A percentile compares a stretch with the other conserved stretches of the same genome.
Evolutionary conservation across 2,797 vertebrate species (phyloP).

Genomic region (Selene dorsalis): DNA sequence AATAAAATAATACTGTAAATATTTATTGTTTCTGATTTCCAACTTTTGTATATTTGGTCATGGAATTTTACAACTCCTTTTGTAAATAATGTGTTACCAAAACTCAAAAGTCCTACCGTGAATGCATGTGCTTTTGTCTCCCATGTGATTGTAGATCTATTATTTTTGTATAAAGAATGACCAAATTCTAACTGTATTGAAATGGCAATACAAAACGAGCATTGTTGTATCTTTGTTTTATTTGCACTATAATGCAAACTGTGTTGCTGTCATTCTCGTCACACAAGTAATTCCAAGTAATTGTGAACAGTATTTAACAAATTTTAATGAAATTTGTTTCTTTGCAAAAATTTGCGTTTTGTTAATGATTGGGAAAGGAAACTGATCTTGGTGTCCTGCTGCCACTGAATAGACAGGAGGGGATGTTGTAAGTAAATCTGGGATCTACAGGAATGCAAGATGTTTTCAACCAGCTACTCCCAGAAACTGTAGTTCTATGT

Average conservation of each 20-base stretch:
- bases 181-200: slow-evolving; percentile 43
- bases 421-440: background rate
- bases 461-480: background rate
- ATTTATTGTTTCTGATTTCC: slow-evolving; percentile 52
- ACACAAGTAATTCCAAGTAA: background rate
- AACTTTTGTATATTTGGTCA: slow-evolving; percentile 67
- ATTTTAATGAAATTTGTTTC: background rate
- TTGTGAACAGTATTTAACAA: background rate
- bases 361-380: background rate
- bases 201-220: slow-evolving; percentile 51
- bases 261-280: background rate
- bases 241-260: background rate
- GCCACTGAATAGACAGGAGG: background rate
- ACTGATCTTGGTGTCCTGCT: background rate
- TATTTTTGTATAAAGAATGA: slow-evolving; percentile 72
- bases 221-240: background rate
- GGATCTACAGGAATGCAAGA: background rate
- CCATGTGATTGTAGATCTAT: slow-evolving; percentile 49
- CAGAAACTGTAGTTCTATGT: background rate
- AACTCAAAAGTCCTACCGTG: slow-evolving; percentile 24
- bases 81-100: slow-evolving; percentile 58
- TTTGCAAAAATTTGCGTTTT: background rate
- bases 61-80: slow-evolving; percentile 2
- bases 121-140: slow-evolving; percentile 39
- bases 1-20: slow-evolving; percentile 49